phyloP scores from a whole-genome alignment of 2,113 vertebrate species.

The Myodes glareolus region DNA sequence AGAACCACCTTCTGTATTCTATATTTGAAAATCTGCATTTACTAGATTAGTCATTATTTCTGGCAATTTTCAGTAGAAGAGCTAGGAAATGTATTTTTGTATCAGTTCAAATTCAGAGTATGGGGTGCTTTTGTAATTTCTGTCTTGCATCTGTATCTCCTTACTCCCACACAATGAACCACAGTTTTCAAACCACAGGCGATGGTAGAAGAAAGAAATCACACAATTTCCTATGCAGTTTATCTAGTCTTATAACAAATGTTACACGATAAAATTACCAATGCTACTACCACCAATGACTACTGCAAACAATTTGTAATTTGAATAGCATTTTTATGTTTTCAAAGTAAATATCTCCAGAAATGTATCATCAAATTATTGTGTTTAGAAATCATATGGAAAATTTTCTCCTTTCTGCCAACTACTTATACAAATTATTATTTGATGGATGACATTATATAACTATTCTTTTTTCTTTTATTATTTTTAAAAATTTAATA shows the following conservation, averaged over 20 bases:
- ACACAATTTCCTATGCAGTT: conserved; percentile 17
- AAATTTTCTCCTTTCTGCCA: conserved; percentile 18
- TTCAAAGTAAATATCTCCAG: conserved; percentile 1
- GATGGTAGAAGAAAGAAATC: conserved; percentile 48
- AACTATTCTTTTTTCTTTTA: neutral
- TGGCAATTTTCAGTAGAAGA: conserved; percentile 13
- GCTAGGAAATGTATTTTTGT: neutral
- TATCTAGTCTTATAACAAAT: conserved; percentile 38
- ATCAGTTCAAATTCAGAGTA: conserved; percentile 19
- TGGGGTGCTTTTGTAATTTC: conserved; percentile 10
- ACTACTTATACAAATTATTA: neutral
- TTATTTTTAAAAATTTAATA: neutral
- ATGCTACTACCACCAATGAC: neutral
- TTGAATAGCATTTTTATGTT: neutral
- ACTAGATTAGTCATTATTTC: neutral
- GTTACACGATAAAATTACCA: neutral
- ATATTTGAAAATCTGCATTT: conserved; percentile 29
- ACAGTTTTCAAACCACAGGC: conserved; percentile 30
- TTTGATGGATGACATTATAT: neutral
- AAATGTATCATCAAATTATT: neutral
- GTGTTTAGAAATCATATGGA: neutral
- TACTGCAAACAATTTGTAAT: neutral
- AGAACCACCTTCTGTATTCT: neutral
- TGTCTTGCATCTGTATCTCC: neutral
- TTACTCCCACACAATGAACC: neutral